Evolutionary conservation across 2,113 vertebrate species (phyloP).

Genomic region (Bujurquina vittata): DNA sequence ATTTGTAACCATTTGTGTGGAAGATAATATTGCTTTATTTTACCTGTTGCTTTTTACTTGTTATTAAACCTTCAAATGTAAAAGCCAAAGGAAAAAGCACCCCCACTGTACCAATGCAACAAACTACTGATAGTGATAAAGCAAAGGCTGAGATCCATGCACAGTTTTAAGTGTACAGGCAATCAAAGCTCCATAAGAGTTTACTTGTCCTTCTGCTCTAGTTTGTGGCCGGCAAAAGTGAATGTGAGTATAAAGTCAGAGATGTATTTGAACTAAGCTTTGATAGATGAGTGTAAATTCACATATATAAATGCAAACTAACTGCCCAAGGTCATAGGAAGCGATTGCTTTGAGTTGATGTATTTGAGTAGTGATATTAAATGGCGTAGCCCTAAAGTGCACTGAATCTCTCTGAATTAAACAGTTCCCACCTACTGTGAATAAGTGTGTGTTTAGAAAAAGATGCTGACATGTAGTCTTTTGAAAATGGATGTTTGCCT

Average conservation of each 20-base stretch:
- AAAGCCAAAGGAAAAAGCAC: not conserved
- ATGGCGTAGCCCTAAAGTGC: conserved; percentile 9
- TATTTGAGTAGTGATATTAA: conserved; percentile 31
- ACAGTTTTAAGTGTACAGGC: not conserved
- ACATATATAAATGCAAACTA: conserved; percentile 30
- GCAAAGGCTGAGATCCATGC: not conserved
- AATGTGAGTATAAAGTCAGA: not conserved
- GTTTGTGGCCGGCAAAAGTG: not conserved
- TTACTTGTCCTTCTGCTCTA: not conserved
- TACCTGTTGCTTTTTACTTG: not conserved
- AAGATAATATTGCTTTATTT: not conserved
- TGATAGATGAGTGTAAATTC: conserved; percentile 11
- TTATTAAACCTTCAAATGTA: not conserved
- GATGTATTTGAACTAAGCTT: not conserved
- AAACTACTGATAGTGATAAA: not conserved
- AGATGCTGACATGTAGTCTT: conserved; percentile 40
- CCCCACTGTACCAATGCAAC: not conserved
- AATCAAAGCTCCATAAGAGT: not conserved
- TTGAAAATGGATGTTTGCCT: conserved; percentile 22
- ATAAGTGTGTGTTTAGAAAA: conserved; percentile 16
- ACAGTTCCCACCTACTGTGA: not conserved
- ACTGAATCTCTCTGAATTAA: conserved; percentile 48
- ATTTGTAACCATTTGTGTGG: not conserved
- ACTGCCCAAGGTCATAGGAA: conserved; percentile 27
- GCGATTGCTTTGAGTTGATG: conserved; percentile 22